Base-by-base conservation (phyloP, 2,888 invertebrate genomes). In the Macrophya alboannulata region DNA sequence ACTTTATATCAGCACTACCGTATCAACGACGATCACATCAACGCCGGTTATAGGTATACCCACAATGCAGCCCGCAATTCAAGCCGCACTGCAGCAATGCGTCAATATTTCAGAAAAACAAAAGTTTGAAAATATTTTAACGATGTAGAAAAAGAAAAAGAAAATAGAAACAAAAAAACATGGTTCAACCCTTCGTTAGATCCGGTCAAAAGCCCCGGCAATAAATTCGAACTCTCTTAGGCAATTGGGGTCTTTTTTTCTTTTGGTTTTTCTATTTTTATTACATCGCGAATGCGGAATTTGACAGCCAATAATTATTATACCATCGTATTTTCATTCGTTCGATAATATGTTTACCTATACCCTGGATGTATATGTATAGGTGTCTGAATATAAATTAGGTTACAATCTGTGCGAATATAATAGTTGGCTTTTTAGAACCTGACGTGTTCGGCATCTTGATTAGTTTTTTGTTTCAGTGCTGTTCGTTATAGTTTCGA, bases 1-100 rank as follows among this genome's bases (percentile, higher is more conserved):
- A 55, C 59, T 55, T 55, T 65, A 65, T 62, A 31, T 76, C 51
- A 79, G 40, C 82, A 37, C 37, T 10, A 10, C 15, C 62, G 45
- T 82, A 79, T 79, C 79, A 59, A 31, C 51, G 79, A 17, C n/a
- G 37, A 79, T 79, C 55, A n/a, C 59, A 79, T 79, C 37, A 79
- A 55, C 79, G 37, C 55, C 79, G 4, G 40, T n/a, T n/a, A n/a
- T n/a, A n/a, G n/a, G n/a, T 9, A 4, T 2, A 37, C n/a, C 37
- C 55, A 37, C n/a, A 48, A 51, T 79, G 79, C 79, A 79, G 59
- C 59, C 59, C 55, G 25, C 51, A 40, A 77, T 15, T 37, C 51
- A 10, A 76, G 17, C 21, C 76, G 48, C 48, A 21, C 76, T 76
- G 48, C 40, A 37, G 9, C 43, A n/a, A 37, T 40, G 21, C 68